Evolutionary conservation across 2,797 vertebrate species (phyloP).

Genomic region (Scomberomorus guttatus): DNA sequence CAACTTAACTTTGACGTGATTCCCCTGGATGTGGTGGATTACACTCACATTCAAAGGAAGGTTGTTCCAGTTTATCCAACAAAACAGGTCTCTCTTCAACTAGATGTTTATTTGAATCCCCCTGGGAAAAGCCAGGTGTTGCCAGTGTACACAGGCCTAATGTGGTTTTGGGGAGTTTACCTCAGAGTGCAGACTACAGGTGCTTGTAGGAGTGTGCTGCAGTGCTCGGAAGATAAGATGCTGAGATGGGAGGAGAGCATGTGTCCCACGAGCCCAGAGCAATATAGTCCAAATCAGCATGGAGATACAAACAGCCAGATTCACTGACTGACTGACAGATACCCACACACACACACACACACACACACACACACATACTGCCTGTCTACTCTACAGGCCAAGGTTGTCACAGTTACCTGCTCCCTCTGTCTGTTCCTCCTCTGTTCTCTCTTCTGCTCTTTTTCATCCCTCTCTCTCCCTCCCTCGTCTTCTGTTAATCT

Average conservation of each 20-base stretch:
- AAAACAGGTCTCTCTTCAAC: constrained; percentile 83
- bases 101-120: constrained; percentile 79
- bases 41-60: constrained; percentile 76
- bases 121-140: constrained; percentile 77
- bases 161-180: constrained; percentile 78
- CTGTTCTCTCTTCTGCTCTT: constrained; percentile 62
- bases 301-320: constrained; percentile 16
- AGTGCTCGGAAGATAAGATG: constrained; percentile 71
- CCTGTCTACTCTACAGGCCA: constrained; percentile 59
- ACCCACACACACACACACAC: constrained; percentile 17
- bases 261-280: constrained; percentile 33
- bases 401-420: constrained; percentile 82
- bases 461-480: constrained; percentile 67
- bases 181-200: constrained; percentile 72
- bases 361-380: constrained; percentile 33
- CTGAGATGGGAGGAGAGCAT: constrained; percentile 52
- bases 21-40: constrained; percentile 82
- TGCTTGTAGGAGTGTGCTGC: constrained; percentile 73
- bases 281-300: constrained; percentile 25
- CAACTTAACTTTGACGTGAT: constrained; percentile 80
- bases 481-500: constrained; percentile 77
- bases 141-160: constrained; percentile 81
- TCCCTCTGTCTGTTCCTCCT: constrained; percentile 48
- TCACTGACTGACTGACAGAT: constrained; percentile 37
- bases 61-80: constrained; percentile 82